Evolutionary conservation across 2,888 invertebrate genomes (phyloP), one percentile per base, ranked within the genome.

Genomic region (Pelosia muscerda): DNA sequence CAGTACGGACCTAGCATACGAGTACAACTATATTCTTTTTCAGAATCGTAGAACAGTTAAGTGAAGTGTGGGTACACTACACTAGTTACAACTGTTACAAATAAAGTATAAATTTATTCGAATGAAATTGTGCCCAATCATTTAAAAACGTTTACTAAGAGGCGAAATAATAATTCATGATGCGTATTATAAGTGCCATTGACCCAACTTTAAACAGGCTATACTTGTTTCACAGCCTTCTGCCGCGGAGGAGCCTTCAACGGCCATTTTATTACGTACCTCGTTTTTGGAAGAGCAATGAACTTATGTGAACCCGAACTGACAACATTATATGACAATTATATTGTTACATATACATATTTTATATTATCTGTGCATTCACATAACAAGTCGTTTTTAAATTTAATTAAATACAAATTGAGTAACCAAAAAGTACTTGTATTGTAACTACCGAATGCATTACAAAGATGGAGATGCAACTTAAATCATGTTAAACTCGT

Each of bases 141-240:
- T 57, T 56, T 23, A 56, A 58, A n/a, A 56, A 23, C 11, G 42
- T 34, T 38, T 38, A 26, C 19, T 34, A 65, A 49, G 57, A 61
- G 10, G 54, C 57, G 57, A 63, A 68, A 66, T 66, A 69, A 69
- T 72, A 71, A 69, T 56, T 58, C 71, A 56, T 49, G 63, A 55
- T 57, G 63, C 60, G 71, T 42, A 61, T 65, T 63, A 68, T 60
- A 65, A 61, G 68, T 74, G 77, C 79, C 74, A 75, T 68, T 74
- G 75, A 78, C 78, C 81, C 68, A 62, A 61, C 65, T 76, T 56
- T 56, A 72, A 78, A 76, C 79, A 66, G 71, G 81, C 71, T 72
- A 54, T 76, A 71, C 81, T 72, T 63, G 79, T 78, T 77, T 66
- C 34, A 31, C 68, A 42, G 68, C 65, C 58, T 73, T 68, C 56